These are phyloP conservation scores for Spilarctia lutea DNA, from an alignment of 2,888 invertebrate species.

Conservation along the genomic window DNA sequence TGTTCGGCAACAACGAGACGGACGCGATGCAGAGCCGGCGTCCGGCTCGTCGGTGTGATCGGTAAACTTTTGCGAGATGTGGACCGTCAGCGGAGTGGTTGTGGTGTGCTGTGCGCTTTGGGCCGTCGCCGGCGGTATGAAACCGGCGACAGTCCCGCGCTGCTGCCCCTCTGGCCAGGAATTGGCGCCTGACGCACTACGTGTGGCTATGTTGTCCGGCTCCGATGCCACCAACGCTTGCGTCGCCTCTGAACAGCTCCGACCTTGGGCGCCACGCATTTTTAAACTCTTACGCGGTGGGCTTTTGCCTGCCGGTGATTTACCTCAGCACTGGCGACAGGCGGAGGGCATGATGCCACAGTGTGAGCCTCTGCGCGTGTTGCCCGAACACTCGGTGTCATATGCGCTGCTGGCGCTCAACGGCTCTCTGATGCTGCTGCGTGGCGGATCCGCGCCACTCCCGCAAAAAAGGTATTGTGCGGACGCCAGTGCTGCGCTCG, in stretches of 20 bases:
- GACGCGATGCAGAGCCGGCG: slow-evolving; percentile 41
- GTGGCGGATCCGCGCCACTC: slow-evolving; percentile 75
- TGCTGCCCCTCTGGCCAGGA: slow-evolving; percentile 54
- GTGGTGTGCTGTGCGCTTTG: slow-evolving; percentile 43
- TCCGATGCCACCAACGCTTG: slow-evolving; percentile 62
- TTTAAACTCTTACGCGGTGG: slow-evolving; percentile 82
- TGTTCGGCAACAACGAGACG: not conserved
- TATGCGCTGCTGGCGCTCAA: slow-evolving; percentile 88
- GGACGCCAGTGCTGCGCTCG: slow-evolving; percentile 88
- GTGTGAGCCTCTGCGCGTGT: slow-evolving; percentile 66
- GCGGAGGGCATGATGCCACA: slow-evolving; percentile 71
- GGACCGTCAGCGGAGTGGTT: slow-evolving; percentile 17
- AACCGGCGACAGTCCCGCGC: slow-evolving; percentile 64
- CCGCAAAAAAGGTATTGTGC: slow-evolving; percentile 89
- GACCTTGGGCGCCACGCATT: slow-evolving; percentile 86
- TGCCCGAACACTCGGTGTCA: slow-evolving; percentile 73
- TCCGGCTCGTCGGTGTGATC: slow-evolving; percentile 44
- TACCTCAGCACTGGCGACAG: slow-evolving; percentile 84
- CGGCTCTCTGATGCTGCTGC: slow-evolving; percentile 86
- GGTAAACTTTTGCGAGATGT: slow-evolving; percentile 54
- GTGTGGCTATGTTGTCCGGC: slow-evolving; percentile 66
- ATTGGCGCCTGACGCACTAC: slow-evolving; percentile 59
- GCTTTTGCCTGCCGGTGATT: slow-evolving; percentile 70
- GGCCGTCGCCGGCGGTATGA: slow-evolving; percentile 52
- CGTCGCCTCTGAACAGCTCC: slow-evolving; percentile 74